Base-by-base conservation (phyloP, 2,797 vertebrate genomes). In the Xiphophorus birchmanni region DNA sequence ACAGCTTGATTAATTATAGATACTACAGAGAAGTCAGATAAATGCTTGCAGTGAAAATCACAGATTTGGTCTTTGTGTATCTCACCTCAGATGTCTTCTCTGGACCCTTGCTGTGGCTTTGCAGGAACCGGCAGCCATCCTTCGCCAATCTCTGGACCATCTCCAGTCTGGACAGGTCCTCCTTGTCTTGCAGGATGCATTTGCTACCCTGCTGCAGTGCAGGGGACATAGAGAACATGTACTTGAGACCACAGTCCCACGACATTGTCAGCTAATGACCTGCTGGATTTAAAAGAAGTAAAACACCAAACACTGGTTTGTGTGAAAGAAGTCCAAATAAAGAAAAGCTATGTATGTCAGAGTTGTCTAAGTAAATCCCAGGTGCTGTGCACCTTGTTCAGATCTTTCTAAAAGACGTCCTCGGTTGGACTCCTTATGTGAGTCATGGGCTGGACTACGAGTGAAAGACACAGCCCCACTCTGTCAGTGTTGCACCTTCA, bases 171-270 rank as follows among this genome's bases (percentile, higher is more conserved):
- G 97, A 96, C 50, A 97, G 91, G 83, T 99, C 97, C 93, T 99
- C 97, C 93, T 96, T 97, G 87, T 96, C 97, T 71, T 95, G 96
- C 82, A 97, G 93, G 82, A 96, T 96, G 94, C 97, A 97, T 89
- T 97, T 95, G 76, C 84, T 96, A 90, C 89, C 95, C 90, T 88
- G 97, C 96, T 98, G 98, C 88, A 98, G 92, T 79, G 94, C 96
- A 89, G 97, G 97, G 92, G 98, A 93, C 90, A 97, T 95, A 89
- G 97, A 96, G 88, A 99, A 99, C 87, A 99, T 94, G 93, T 97
- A 97, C 94, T 94, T 98, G 91, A 99, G 97, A 91, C 98, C 98
- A 92, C 98, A 99, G 56, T 98, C 98, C 97, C 97, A 99, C 92
- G 97, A 97, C 97, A 99, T 98, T 87, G 79, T 65, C 3, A 32